Evolutionary conservation across 2,113 vertebrate species (phyloP).

Genomic region (Calidris pygmaea): DNA sequence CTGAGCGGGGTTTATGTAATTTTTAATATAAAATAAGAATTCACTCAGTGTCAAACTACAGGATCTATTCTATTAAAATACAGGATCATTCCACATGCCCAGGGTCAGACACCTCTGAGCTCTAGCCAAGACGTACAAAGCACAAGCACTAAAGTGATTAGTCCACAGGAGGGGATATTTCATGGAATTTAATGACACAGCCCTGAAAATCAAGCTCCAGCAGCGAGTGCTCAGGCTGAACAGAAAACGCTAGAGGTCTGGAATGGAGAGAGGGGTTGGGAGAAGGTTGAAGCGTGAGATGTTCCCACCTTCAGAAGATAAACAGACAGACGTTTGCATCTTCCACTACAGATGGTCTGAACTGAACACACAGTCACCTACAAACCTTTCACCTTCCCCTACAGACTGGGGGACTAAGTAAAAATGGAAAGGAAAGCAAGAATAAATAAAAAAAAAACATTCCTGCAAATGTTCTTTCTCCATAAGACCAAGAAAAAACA

Average conservation of each 20-base stretch:
- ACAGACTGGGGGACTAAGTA: rapidly evolving
- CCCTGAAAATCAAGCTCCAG: not conserved
- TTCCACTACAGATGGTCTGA: not conserved
- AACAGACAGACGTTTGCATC: not conserved
- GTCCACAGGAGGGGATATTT: not conserved
- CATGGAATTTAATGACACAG: not conserved
- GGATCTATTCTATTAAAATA: not conserved
- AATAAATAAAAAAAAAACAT: rapidly evolving
- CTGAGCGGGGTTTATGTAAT: not conserved
- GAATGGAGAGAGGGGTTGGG: not conserved
- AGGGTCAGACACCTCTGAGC: not conserved
- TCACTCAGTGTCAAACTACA: not conserved
- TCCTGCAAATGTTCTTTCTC: not conserved
- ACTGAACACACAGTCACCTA: rapidly evolving
- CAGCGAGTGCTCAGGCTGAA: not conserved
- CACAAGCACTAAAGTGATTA: not conserved
- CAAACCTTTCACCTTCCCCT: rapidly evolving
- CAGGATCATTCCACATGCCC: not conserved
- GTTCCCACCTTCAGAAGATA: not conserved
- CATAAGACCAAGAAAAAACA: not conserved
- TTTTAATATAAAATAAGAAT: not conserved
- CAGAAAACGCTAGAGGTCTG: rapidly evolving
- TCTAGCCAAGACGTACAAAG: not conserved
- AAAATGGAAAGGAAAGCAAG: rapidly evolving
- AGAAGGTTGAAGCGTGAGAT: not conserved